Evolutionary conservation across 2,113 vertebrate species (phyloP).

Genomic region (Halcyon senegalensis): DNA sequence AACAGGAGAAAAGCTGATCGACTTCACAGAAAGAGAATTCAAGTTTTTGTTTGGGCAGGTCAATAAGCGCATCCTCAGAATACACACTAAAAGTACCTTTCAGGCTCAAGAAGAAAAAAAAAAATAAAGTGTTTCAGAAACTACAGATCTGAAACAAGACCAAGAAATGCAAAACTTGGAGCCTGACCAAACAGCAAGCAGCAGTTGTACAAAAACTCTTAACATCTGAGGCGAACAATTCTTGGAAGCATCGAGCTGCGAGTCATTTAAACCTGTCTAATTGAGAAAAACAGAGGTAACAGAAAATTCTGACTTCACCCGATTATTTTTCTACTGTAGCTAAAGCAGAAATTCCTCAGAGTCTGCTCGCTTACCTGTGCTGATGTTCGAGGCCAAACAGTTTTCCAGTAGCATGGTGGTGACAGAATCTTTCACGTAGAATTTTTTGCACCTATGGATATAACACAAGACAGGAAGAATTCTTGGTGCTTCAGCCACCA

Average conservation of each 20-base stretch:
- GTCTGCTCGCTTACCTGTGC: slow-evolving; percentile 80
- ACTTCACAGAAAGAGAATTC: not conserved
- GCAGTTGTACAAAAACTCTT: not conserved
- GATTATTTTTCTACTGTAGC: not conserved
- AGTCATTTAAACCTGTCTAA: not conserved
- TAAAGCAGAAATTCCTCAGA: not conserved
- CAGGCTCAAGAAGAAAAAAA: not conserved
- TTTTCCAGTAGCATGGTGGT: slow-evolving; percentile 66
- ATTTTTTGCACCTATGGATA: slow-evolving; percentile 80
- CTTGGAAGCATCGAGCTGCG: not conserved
- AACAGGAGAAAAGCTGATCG: not conserved
- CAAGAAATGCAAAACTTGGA: not conserved
- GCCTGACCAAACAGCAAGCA: not conserved
- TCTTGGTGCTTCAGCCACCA: not conserved
- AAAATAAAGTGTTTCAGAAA: not conserved
- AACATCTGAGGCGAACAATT: not conserved
- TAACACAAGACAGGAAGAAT: not conserved
- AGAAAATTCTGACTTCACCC: not conserved
- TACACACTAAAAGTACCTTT: not conserved
- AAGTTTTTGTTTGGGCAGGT: not conserved
- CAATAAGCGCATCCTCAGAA: not conserved
- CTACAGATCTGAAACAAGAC: not conserved
- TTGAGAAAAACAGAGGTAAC: not conserved
- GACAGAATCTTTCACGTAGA: slow-evolving; percentile 87
- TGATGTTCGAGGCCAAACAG: slow-evolving; percentile 84